Conservation (phyloP, 2,888 invertebrate species). For the Alsophila aescularia region DNA sequence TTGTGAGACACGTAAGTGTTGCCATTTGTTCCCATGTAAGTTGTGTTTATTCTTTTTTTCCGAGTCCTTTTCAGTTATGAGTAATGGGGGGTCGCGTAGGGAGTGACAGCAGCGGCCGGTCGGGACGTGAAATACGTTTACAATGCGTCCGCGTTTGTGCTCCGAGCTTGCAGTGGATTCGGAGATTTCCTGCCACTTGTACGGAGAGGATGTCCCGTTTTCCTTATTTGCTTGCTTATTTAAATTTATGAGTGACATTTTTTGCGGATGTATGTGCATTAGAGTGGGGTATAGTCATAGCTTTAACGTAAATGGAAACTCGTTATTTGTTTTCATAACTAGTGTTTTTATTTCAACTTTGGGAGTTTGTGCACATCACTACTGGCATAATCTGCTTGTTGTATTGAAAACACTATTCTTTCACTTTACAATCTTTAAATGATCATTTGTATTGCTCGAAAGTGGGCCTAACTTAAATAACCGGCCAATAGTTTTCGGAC, state of each 20-base stretch:
- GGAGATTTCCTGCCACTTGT: conserved; percentile 73
- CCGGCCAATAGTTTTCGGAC: no score
- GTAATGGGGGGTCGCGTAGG: conserved; percentile 63
- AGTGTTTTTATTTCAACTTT: no score
- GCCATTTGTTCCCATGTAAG: conserved; percentile 73
- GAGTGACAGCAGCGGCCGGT: conserved; percentile 59
- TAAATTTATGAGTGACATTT: conserved; percentile 38
- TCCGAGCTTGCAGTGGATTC: conserved; percentile 49
- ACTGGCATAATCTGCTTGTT: no score
- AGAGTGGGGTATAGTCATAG: conserved; percentile 1
- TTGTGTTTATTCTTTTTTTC: conserved; percentile 72
- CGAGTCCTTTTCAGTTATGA: conserved; percentile 68
- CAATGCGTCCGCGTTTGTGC: conserved; percentile 60
- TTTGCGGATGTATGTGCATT: conserved; percentile 19
- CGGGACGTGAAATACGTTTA: conserved; percentile 62
- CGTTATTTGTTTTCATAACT: not conserved
- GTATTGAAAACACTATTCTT: no score
- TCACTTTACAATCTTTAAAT: no score
- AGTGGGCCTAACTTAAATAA: no score
- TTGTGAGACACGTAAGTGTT: conserved; percentile 77
- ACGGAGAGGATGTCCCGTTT: conserved; percentile 63
- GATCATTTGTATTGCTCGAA: no score
- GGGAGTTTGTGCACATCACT: no score
- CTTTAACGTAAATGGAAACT: conserved; percentile 10
- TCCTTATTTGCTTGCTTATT: conserved; percentile 38